Evolutionary conservation across 1,140 invertebrate species (phyloP), one percentile per base, ranked within the genome.

Genomic region (Microvelia longipes): DNA sequence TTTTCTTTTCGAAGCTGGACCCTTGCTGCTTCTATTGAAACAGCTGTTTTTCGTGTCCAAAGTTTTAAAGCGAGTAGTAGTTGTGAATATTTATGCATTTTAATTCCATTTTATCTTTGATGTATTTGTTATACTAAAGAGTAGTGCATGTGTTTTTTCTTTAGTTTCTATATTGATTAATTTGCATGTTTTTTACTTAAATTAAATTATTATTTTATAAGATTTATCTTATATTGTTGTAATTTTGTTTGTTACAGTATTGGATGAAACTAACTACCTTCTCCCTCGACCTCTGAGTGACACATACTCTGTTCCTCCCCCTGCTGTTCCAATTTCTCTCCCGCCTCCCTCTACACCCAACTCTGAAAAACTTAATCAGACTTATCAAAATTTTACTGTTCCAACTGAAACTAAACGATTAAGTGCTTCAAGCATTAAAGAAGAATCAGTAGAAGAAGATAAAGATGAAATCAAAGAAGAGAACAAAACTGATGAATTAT

Each of bases 231-330:
- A n/a, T n/a, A n/a, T n/a, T n/a, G n/a, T 50, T 50, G 35, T 68
- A 30, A 5, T 61, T 62, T 35, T 30, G 64, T 61, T 69, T 64
- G 1, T 71, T 70, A 11, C 68, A 75, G 74, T 71, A 69, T 74
- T 74, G 67, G 69, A 71, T 29, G 77, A 80, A 25, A 80, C 82
- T 70, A 83, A 84, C 69, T 86, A 85, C 71, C 79, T 84, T 68
- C 75, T 77, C 71, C 83, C 84, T 1, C 76, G 82, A 66, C 81
- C 83, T n/a, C 68, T 83, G 29, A 81, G 78, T 67, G 82, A 84
- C 62, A 80, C 80, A 13, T 84, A 84, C 69, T 78, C 79, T 29
- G 79, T 84, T 1, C 83, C 83, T 28, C 83, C 82, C 2, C 74
- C 78, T 26, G 82, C 82, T 14, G 79, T 82, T 64, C 83, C 82